phyloP scores from a whole-genome alignment of 2,113 vertebrate genomes.

The Myocastor coypus region DNA sequence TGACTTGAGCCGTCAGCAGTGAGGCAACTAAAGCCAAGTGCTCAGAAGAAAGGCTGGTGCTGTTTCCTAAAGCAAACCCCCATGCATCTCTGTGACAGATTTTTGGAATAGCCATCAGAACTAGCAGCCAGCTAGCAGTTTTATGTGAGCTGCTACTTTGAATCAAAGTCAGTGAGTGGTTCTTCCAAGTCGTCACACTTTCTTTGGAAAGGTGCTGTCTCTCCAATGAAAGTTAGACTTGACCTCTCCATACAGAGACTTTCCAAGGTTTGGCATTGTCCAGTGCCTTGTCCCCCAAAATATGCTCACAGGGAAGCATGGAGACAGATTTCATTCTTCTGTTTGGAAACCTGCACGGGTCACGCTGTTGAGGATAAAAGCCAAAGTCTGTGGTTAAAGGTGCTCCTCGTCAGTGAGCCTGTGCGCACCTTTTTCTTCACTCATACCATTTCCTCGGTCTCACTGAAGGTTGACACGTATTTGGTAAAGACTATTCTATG shows the following conservation, averaged over 20 bases:
- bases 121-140: not conserved
- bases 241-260: not conserved
- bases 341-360: not conserved
- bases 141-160: not conserved
- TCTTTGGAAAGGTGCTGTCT: not conserved
- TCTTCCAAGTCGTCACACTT: not conserved
- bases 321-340: slow-evolving; percentile 4
- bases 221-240: slow-evolving; percentile 27
- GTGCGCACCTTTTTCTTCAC: not conserved
- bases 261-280: not conserved
- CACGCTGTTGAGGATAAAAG: not conserved
- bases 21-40: not conserved
- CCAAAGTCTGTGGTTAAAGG: not conserved
- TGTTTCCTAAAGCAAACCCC: not conserved
- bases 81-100: not conserved
- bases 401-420: not conserved
- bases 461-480: not conserved
- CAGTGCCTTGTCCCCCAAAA: not conserved
- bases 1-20: not conserved
- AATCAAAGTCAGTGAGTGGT: not conserved
- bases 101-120: not conserved
- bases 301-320: not conserved
- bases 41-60: not conserved
- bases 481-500: not conserved
- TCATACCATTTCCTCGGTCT: not conserved